These are phyloP conservation scores for Pipistrellus nathusii DNA, from an alignment of 2,797 vertebrate species.

Conservation along the genomic window DNA sequence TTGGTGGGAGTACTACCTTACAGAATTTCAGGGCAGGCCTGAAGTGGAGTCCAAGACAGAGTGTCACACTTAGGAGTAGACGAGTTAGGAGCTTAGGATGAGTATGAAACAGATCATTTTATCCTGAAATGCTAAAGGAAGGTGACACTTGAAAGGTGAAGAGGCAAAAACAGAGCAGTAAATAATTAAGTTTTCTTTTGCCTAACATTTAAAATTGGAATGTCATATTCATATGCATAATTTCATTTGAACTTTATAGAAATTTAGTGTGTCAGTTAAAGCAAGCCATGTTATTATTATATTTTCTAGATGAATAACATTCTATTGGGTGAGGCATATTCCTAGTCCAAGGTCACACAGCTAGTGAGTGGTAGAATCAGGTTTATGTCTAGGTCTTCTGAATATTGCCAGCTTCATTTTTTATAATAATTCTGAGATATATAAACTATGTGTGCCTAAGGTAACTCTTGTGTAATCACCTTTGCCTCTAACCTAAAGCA, in stretches of 20 bases:
- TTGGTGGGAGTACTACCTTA: background rate
- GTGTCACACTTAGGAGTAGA: background rate
- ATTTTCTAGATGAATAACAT: slow-evolving; percentile 32
- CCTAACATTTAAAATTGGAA: slow-evolving; percentile 28
- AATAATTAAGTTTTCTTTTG: slow-evolving; percentile 19
- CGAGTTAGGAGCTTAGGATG: background rate
- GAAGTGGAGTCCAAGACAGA: background rate
- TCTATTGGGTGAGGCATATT: background rate
- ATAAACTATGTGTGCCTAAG: background rate
- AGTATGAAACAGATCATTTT: background rate
- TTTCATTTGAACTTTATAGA: slow-evolving; percentile 43
- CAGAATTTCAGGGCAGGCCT: background rate
- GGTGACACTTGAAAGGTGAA: background rate
- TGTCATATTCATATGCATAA: slow-evolving; percentile 29
- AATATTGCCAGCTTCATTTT: background rate
- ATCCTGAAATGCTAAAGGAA: background rate
- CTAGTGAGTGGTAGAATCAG: background rate
- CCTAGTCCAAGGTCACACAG: background rate
- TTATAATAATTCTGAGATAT: background rate
- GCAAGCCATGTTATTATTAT: background rate
- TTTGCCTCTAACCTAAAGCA: background rate
- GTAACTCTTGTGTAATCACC: background rate
- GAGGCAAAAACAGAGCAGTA: background rate
- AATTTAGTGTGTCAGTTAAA: background rate
- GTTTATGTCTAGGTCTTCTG: background rate